These are phyloP conservation scores for Galago senegalensis DNA, from an alignment of 2,797 vertebrate genomes.

Conservation along the genomic window DNA sequence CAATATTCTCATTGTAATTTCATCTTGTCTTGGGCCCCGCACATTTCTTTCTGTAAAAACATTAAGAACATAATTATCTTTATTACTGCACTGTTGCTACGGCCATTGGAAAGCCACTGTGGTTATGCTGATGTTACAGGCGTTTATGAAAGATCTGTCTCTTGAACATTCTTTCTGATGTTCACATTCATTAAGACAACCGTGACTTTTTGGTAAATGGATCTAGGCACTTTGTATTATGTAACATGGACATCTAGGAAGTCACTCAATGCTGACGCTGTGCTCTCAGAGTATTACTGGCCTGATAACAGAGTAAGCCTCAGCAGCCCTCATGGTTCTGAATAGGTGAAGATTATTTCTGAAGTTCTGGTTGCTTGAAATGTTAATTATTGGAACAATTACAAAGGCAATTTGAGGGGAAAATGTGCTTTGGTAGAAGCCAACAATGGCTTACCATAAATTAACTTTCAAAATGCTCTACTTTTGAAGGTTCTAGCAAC, in stretches of 20 bases:
- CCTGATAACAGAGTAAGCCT: background rate
- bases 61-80: background rate
- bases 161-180: background rate
- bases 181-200: background rate
- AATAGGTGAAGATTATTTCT: slow-evolving; percentile 6
- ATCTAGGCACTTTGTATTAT: background rate
- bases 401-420: background rate
- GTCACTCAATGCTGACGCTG: background rate
- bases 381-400: background rate
- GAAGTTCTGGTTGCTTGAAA: slow-evolving; percentile 41
- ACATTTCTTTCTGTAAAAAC: slow-evolving; percentile 13
- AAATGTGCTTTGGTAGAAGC: background rate
- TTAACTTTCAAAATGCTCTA: slow-evolving; percentile 37
- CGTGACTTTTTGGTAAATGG: background rate
- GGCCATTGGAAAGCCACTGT: background rate
- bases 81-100: background rate
- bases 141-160: background rate
- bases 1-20: slow-evolving; percentile 3
- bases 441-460: background rate
- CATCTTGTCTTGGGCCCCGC: background rate
- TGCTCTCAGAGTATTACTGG: background rate
- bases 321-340: background rate
- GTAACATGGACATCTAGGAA: background rate
- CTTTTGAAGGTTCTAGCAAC: slow-evolving; percentile 83
- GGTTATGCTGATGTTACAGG: background rate